These are phyloP conservation scores for Pipistrellus pygmaeus DNA, from an alignment of 2,797 vertebrate species.

Conservation along the genomic window DNA sequence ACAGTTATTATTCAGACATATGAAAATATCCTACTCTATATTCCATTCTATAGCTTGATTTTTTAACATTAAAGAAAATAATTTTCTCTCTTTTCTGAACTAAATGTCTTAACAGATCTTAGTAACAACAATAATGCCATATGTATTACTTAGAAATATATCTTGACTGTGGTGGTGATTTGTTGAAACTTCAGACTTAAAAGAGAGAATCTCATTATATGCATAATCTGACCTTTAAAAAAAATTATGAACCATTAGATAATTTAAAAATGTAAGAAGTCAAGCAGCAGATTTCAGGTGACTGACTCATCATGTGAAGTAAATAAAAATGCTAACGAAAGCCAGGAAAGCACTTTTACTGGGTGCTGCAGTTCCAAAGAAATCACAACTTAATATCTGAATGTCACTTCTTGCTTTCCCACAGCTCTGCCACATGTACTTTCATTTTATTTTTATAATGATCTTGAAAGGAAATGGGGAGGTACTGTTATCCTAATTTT, in stretches of 20 bases:
- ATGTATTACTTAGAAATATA: not conserved
- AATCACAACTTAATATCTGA: not conserved
- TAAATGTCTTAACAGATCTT: not conserved
- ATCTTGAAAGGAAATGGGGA: conserved; percentile 60
- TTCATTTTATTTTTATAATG: conserved; percentile 49
- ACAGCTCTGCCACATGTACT: not conserved
- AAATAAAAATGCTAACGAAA: conserved; percentile 23
- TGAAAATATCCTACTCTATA: not conserved
- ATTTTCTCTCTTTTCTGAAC: not conserved
- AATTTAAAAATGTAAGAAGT: conserved; percentile 32
- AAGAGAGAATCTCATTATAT: not conserved
- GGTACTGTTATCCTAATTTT: conserved; percentile 13
- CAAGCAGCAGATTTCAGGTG: conserved; percentile 36
- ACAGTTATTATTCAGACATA: conserved; percentile 23
- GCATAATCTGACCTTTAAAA: not conserved
- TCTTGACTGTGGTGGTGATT: not conserved
- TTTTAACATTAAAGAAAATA: conserved; percentile 31
- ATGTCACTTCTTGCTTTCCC: not conserved
- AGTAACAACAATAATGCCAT: not conserved
- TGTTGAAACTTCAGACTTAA: conserved; percentile 28
- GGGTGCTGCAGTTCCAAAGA: not conserved
- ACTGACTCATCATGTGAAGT: conserved; percentile 26
- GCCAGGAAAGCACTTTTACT: conserved; percentile 5
- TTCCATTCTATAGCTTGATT: not conserved
- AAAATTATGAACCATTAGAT: conserved; percentile 34